phyloP scores from a whole-genome alignment of 2,797 vertebrate genomes.

The Aplochiton taeniatus region DNA sequence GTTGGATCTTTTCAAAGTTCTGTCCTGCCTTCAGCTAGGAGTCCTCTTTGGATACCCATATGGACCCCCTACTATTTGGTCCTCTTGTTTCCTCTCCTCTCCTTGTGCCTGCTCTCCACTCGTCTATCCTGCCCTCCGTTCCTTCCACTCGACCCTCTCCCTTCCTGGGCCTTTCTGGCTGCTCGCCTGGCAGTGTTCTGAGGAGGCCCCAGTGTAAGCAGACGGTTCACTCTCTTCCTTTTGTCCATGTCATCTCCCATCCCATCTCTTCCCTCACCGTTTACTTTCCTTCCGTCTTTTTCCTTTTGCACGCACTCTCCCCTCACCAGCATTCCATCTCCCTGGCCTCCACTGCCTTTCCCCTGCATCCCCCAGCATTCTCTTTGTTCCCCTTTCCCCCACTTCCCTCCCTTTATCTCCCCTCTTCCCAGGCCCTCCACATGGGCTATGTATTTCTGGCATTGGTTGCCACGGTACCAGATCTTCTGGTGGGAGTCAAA shows the following conservation, averaged over 20 bases:
- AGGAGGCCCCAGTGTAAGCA: neutral
- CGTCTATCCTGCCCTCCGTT: too few relatives aligned
- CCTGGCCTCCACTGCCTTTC: neutral
- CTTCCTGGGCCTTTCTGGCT: neutral
- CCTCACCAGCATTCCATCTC: neutral
- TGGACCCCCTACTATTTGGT: too few relatives aligned
- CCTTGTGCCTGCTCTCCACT: too few relatives aligned
- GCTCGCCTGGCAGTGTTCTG: neutral
- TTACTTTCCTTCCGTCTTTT: neutral
- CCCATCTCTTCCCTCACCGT: neutral
- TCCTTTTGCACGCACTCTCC: neutral
- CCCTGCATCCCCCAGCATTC: neutral
- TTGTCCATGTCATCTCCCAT: too few relatives aligned
- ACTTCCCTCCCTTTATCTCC: neutral
- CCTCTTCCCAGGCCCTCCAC: slow-evolving; percentile 25
- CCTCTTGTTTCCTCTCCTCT: too few relatives aligned
- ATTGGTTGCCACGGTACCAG: slow-evolving; percentile 25
- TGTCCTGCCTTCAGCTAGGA: too few relatives aligned
- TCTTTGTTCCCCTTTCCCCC: neutral
- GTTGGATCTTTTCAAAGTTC: too few relatives aligned
- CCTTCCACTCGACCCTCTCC: neutral
- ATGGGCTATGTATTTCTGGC: slow-evolving; percentile 21
- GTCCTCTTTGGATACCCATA: too few relatives aligned
- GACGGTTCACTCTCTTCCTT: too few relatives aligned
- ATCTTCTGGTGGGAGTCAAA: slow-evolving; percentile 40